A percentile compares a stretch with the other conserved stretches of the same genome.
These are phyloP conservation scores for Drosophila macrospina DNA, from an alignment of 2,888 invertebrate genomes.

Conservation along the genomic window DNA sequence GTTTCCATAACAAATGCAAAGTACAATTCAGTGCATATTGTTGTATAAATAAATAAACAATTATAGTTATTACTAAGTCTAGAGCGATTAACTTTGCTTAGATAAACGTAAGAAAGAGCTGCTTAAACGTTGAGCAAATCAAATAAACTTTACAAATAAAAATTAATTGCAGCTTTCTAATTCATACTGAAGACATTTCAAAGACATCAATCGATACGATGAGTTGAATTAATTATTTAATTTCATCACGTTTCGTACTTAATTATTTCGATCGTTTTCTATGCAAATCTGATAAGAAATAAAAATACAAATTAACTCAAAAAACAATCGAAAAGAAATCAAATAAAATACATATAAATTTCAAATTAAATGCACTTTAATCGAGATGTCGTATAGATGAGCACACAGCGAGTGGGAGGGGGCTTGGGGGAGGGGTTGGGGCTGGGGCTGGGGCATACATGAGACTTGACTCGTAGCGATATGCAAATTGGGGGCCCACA, in stretches of 20 bases:
- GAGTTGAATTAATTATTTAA: slow-evolving; percentile 35
- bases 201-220: slow-evolving; percentile 4
- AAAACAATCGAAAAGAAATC: slow-evolving; percentile 1
- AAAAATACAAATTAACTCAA: not conserved
- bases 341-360: slow-evolving; percentile 4
- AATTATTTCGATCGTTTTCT: slow-evolving; percentile 12
- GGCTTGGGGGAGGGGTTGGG: not conserved
- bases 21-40: too few species aligned
- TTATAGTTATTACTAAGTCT: too few species aligned
- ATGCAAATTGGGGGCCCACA: slow-evolving; percentile 45
- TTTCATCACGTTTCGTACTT: slow-evolving; percentile 44
- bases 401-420: slow-evolving; percentile 6
- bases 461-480: slow-evolving; percentile 11
- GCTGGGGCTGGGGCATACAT: not conserved
- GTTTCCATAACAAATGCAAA: too few species aligned
- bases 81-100: too few species aligned
- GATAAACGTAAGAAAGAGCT: too few species aligned
- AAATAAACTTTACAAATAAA: too few species aligned
- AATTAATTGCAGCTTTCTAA: slow-evolving; percentile 12
- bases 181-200: slow-evolving; percentile 5
- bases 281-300: slow-evolving; percentile 34
- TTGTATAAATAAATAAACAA: too few species aligned
- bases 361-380: slow-evolving; percentile 37
- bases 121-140: too few species aligned
- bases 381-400: slow-evolving; percentile 18